Evolutionary conservation across 2,113 vertebrate species (phyloP).

Genomic region (Scytalopus superciliaris): DNA sequence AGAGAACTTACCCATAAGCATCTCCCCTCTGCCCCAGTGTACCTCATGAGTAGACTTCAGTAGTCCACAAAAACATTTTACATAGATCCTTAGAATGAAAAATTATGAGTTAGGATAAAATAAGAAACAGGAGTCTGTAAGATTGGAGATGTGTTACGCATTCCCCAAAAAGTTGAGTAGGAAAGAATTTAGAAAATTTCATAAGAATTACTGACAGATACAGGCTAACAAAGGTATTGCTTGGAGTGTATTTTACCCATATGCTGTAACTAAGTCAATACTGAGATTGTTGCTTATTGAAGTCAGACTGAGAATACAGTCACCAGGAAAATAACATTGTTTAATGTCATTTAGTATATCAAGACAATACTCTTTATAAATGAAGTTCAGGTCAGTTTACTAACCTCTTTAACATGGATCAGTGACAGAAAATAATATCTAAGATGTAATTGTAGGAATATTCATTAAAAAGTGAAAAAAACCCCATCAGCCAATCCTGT

Average conservation of each 20-base stretch:
- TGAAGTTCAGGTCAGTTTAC: neutral
- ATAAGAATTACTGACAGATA: neutral
- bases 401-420: neutral
- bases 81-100: neutral
- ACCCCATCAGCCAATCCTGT: rapidly evolving
- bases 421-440: neutral
- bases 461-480: neutral
- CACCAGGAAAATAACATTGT: neutral
- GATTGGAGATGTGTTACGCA: rapidly evolving
- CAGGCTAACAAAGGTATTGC: neutral
- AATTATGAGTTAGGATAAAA: neutral
- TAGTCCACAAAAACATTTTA: neutral
- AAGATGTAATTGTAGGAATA: neutral
- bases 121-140: neutral
- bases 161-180: neutral
- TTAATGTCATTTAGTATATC: neutral
- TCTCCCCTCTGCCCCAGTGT: neutral
- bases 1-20: neutral
- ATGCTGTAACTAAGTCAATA: neutral
- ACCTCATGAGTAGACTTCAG: neutral
- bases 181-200: neutral
- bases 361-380: neutral
- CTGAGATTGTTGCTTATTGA: neutral
- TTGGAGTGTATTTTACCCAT: neutral
- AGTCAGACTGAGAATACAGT: neutral